phyloP scores from a whole-genome alignment of 2,888 invertebrate species.

The Antheraea assamensis region DNA sequence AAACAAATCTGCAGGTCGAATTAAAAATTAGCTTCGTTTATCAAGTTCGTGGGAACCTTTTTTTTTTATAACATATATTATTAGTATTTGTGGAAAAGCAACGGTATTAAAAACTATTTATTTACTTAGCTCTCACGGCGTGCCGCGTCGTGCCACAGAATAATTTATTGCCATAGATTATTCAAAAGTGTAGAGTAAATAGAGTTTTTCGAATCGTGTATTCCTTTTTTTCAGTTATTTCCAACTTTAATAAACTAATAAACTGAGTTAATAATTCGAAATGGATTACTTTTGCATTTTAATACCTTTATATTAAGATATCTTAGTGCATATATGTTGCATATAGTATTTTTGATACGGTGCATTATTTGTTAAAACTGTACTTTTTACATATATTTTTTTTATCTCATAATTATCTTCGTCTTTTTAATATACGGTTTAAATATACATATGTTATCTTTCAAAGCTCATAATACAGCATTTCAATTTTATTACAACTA shows the following conservation, averaged over 20 bases:
- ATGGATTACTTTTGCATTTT: neutral
- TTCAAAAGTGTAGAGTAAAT: neutral
- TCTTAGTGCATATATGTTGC: no score
- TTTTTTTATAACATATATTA: constrained; percentile 30
- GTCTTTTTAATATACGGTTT: no score
- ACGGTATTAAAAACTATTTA: constrained; percentile 8
- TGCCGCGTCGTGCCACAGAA: neutral
- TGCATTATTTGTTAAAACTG: no score
- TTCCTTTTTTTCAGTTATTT: neutral
- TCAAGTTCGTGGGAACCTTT: constrained; percentile 61
- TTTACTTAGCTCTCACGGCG: constrained; percentile 31
- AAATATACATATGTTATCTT: neutral
- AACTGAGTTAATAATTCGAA: neutral
- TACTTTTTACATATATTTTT: no score
- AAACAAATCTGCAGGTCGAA: constrained; percentile 70
- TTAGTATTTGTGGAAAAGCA: constrained; percentile 31
- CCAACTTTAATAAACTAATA: neutral
- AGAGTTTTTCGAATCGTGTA: neutral
- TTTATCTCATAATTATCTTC: no score
- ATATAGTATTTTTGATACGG: no score
- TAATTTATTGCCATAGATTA: constrained; percentile 8
- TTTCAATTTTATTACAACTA: neutral
- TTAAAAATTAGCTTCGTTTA: constrained; percentile 68
- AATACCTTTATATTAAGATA: no score
- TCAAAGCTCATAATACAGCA: no score